phyloP scores from a whole-genome alignment of 2,797 vertebrate genomes.

The Sebastes iracundus region DNA sequence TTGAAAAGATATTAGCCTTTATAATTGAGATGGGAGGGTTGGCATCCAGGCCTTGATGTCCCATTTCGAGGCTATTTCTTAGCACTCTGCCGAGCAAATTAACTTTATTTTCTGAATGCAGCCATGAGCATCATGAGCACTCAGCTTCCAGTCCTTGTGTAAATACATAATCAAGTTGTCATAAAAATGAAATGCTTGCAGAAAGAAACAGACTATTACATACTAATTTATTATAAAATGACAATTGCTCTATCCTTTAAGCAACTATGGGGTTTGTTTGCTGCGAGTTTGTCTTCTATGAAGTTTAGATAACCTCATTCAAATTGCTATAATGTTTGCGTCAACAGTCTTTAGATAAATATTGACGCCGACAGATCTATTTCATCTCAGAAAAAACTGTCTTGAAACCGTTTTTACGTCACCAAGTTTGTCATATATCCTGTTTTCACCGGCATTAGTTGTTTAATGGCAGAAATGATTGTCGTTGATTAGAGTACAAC shows the following conservation, averaged over 20 bases:
- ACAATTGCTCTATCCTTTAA: constrained; percentile 56
- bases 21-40: constrained; percentile 64
- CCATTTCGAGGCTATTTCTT: constrained; percentile 52
- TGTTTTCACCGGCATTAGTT: background rate
- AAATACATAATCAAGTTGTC: constrained; percentile 69
- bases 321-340: constrained; percentile 31
- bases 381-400: constrained; percentile 16
- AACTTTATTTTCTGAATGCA: constrained; percentile 45
- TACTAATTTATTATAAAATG: constrained; percentile 54
- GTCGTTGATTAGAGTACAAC: constrained; percentile 46
- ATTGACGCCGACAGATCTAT: constrained; percentile 20
- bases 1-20: constrained; percentile 67
- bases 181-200: constrained; percentile 52
- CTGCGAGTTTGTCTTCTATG: constrained; percentile 32
- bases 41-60: constrained; percentile 48
- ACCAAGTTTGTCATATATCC: constrained; percentile 17
- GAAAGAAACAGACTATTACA: constrained; percentile 37
- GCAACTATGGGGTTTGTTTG: constrained; percentile 43
- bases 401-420: background rate
- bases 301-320: constrained; percentile 49
- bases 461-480: constrained; percentile 39
- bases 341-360: constrained; percentile 38
- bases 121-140: constrained; percentile 44
- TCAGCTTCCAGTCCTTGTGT: constrained; percentile 50
- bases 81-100: constrained; percentile 32